Conservation (phyloP, 2,888 invertebrate genomes). For the Idaea aversata region DNA sequence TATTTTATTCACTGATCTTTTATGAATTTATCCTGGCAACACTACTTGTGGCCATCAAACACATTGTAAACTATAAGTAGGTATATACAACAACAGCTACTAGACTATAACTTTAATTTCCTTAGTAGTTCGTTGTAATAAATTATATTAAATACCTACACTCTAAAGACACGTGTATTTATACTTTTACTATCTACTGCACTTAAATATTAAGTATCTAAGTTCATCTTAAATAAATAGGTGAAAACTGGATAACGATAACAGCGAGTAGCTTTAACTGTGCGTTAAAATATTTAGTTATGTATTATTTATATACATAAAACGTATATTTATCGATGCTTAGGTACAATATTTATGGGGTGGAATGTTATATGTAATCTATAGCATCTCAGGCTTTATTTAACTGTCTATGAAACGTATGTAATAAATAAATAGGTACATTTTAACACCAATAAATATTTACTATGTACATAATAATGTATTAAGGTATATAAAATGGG, state of each 20-base stretch:
- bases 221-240: constrained; percentile 20
- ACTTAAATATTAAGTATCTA: constrained; percentile 57
- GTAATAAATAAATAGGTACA: constrained; percentile 43
- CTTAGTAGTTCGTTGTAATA: constrained; percentile 73
- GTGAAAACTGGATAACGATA: constrained; percentile 31
- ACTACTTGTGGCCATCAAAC: constrained; percentile 19
- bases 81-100: constrained; percentile 16
- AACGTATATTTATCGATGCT: constrained; percentile 21
- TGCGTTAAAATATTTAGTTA: constrained; percentile 42
- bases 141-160: constrained; percentile 44
- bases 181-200: constrained; percentile 62
- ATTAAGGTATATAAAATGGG: constrained; percentile 43
- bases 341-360: constrained; percentile 26
- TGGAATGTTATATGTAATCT: constrained; percentile 67
- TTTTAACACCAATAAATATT: constrained; percentile 65
- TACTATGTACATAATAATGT: constrained; percentile 52
- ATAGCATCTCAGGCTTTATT: constrained; percentile 73
- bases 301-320: constrained; percentile 33
- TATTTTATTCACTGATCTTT: too few relatives aligned
- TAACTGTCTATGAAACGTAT: constrained; percentile 47
- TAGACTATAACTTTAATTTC: constrained; percentile 39
- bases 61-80: constrained; percentile 13
- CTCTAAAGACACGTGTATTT: constrained; percentile 26
- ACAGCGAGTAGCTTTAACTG: constrained; percentile 27
- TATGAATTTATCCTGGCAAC: not conserved